Conservation (phyloP, 2,888 invertebrate species). For the Pseudanteris insignis region DNA sequence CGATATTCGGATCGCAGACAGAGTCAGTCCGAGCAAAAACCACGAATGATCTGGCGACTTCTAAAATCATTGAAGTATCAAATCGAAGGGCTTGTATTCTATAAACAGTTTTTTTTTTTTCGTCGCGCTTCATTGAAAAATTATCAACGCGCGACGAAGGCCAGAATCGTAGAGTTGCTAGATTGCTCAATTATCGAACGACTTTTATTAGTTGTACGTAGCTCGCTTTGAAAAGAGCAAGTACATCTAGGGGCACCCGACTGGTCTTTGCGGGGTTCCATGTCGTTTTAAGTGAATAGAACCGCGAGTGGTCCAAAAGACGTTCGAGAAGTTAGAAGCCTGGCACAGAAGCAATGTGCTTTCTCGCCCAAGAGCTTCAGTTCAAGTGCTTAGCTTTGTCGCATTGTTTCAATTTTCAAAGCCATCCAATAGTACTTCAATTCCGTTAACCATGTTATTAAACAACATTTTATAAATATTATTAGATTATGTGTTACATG, state of each 20-base stretch:
- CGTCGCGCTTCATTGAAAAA: constrained; percentile 40
- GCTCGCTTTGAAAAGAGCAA: constrained; percentile 30
- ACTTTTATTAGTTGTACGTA: constrained; percentile 62
- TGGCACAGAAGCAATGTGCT: no score
- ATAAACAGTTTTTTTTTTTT: constrained; percentile 39
- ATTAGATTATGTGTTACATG: no score
- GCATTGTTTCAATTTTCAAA: no score
- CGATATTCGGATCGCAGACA: no score
- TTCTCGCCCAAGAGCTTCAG: no score
- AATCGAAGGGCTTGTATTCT: constrained; percentile 23
- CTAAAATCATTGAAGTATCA: constrained; percentile 35
- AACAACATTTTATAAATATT: no score
- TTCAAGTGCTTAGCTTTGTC: no score
- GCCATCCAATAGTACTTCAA: no score
- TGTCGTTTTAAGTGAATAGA: constrained; percentile 64
- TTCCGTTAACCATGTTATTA: no score
- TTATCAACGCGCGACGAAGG: constrained; percentile 35
- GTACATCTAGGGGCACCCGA: no score
- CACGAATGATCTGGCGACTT: constrained; percentile 4
- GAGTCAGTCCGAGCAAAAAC: no score
- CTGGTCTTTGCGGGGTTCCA: constrained; percentile 53
- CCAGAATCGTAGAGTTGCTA: constrained; percentile 39
- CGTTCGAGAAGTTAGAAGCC: no score
- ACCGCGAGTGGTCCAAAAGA: constrained; percentile 55
- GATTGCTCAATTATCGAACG: constrained; percentile 55